A percentile compares a stretch with the other conserved stretches of the same genome.
These are phyloP conservation scores for Nephila pilipes DNA, from an alignment of 1,140 invertebrate species.

Conservation along the genomic window DNA sequence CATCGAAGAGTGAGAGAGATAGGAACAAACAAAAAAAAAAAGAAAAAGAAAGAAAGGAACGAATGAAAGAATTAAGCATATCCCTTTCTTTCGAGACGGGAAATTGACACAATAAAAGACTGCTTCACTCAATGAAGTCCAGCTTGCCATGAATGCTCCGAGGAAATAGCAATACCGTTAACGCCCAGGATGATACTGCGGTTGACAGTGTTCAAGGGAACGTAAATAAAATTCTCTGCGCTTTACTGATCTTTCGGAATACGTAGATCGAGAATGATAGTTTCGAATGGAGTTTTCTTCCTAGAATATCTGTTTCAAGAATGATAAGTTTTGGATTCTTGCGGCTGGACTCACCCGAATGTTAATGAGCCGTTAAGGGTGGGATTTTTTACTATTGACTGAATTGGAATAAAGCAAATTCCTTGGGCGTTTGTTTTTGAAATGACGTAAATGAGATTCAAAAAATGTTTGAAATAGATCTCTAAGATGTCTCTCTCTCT, in stretches of 20 bases:
- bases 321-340: neutral
- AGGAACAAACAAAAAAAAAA: neutral
- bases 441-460: neutral
- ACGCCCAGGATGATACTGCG: conserved; percentile 17
- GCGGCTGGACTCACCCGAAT: conserved; percentile 2
- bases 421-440: neutral
- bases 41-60: neutral
- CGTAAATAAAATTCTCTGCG: neutral
- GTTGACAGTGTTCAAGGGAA: neutral
- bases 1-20: neutral
- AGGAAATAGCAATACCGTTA: conserved; percentile 16
- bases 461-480: neutral
- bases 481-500: no score
- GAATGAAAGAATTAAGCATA: neutral
- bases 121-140: neutral
- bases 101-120: conserved; percentile 19
- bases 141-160: neutral
- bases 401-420: neutral
- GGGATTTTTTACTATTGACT: neutral
- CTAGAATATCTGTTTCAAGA: neutral
- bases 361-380: conserved; percentile 13
- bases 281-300: neutral
- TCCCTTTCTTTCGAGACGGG: neutral
- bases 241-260: neutral
- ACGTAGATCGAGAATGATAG: neutral